Evolutionary conservation across 2,888 invertebrate genomes (phyloP).

Genomic region (Trachelus tabidus): DNA sequence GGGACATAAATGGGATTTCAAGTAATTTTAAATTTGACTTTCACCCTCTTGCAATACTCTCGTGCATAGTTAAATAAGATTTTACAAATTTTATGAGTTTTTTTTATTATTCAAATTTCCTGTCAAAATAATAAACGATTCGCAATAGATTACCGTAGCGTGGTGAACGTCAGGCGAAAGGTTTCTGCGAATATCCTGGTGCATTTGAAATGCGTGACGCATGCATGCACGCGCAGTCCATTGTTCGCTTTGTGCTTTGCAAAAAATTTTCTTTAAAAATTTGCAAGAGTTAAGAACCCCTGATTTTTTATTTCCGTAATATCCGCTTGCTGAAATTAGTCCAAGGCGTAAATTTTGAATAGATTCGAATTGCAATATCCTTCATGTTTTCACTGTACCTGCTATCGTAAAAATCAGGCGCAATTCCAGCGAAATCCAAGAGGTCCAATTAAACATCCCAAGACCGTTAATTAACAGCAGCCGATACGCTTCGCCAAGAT

Average conservation of each 20-base stretch:
- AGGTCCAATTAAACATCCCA: background rate
- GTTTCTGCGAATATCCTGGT: background rate
- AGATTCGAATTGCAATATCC: background rate
- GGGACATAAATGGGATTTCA: background rate
- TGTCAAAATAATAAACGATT: background rate
- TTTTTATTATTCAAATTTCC: background rate
- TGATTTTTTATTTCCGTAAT: background rate
- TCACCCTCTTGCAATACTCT: background rate
- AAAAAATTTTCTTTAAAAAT: background rate
- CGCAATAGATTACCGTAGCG: background rate
- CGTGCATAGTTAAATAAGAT: background rate
- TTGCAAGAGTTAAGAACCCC: background rate
- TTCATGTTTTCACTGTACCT: background rate
- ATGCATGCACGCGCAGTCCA: background rate
- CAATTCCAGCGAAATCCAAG: background rate
- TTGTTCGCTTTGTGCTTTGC: background rate
- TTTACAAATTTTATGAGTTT: background rate
- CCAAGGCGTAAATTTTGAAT: background rate
- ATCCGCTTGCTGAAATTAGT: background rate
- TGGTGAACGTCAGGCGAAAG: background rate
- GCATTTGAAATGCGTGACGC: background rate
- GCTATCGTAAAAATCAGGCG: background rate
- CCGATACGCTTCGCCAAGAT: background rate
- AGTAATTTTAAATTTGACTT: background rate
- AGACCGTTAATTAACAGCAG: background rate